Conservation (phyloP, 2,888 invertebrate genomes). For the Theretra japonica region DNA sequence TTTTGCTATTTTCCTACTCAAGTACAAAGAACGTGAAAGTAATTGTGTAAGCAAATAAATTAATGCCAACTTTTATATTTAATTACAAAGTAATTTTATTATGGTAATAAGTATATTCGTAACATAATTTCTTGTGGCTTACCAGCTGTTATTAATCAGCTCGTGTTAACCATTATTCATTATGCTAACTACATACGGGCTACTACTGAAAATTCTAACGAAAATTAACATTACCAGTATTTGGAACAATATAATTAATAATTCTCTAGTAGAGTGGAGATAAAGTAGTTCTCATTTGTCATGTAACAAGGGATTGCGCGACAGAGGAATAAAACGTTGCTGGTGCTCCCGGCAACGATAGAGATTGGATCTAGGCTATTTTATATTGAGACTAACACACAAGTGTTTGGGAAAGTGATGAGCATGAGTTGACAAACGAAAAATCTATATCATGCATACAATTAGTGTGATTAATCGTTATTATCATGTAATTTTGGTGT, state of each 20-base stretch:
- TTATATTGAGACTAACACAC: no score
- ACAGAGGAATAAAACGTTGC: no score
- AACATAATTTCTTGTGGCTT: not conserved
- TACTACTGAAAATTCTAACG: not conserved
- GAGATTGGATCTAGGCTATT: no score
- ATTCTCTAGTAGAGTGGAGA: no score
- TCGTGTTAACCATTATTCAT: not conserved
- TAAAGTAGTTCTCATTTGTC: no score
- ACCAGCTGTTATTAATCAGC: not conserved
- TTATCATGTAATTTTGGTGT: no score
- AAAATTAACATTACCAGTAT: not conserved
- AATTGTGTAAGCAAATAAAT: not conserved
- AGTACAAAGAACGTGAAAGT: not conserved
- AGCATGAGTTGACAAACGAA: no score
- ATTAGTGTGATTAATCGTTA: no score
- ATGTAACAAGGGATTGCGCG: no score
- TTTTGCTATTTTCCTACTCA: not conserved
- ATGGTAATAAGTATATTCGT: not conserved
- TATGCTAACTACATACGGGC: conserved; percentile 3
- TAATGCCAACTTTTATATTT: not conserved
- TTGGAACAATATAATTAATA: not conserved
- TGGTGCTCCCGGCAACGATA: no score
- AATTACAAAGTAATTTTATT: not conserved
- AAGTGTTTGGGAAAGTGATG: no score
- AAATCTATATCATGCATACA: no score